phyloP scores from a whole-genome alignment of 1,140 invertebrate genomes.

The Littorina saxatilis region DNA sequence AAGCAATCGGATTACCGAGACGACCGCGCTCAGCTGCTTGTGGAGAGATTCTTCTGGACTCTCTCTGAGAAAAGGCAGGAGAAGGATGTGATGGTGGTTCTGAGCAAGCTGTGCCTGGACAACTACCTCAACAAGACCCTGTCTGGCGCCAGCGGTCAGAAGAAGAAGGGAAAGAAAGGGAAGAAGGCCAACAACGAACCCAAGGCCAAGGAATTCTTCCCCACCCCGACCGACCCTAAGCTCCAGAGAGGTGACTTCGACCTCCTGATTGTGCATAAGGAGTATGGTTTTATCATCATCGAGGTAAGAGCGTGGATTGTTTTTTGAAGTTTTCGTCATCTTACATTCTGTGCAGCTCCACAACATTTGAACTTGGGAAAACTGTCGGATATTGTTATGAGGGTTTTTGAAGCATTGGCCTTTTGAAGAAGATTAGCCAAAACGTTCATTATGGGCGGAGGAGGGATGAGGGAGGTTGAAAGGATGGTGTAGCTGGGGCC shows the following conservation, averaged over 20 bases:
- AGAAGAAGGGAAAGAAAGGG: background rate
- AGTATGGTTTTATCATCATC: background rate
- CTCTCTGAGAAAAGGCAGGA: background rate
- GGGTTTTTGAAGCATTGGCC: too few species aligned
- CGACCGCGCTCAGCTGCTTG: background rate
- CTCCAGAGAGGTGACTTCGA: background rate
- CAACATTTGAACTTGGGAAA: too few species aligned
- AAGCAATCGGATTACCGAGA: background rate
- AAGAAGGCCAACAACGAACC: background rate
- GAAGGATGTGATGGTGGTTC: slow-evolving; percentile 5
- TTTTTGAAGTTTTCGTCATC: too few species aligned
- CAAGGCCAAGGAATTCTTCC: background rate
- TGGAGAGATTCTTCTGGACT: background rate
- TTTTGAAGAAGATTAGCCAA: too few species aligned
- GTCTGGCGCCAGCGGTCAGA: background rate
- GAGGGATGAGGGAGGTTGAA: background rate
- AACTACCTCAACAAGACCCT: slow-evolving; percentile 13
- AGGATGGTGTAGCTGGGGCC: background rate
- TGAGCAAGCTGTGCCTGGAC: slow-evolving; percentile 5
- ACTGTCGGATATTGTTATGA: too few species aligned
- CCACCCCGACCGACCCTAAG: background rate
- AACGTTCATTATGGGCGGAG: too few species aligned
- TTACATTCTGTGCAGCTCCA: too few species aligned
- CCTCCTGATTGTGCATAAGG: background rate
- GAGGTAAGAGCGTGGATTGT: too few species aligned